Percentiles rank a stretch among this genome's conserved stretches.
These are phyloP conservation scores for Neodiprion fabricii DNA, from an alignment of 1,140 invertebrate species.

Conservation along the genomic window DNA sequence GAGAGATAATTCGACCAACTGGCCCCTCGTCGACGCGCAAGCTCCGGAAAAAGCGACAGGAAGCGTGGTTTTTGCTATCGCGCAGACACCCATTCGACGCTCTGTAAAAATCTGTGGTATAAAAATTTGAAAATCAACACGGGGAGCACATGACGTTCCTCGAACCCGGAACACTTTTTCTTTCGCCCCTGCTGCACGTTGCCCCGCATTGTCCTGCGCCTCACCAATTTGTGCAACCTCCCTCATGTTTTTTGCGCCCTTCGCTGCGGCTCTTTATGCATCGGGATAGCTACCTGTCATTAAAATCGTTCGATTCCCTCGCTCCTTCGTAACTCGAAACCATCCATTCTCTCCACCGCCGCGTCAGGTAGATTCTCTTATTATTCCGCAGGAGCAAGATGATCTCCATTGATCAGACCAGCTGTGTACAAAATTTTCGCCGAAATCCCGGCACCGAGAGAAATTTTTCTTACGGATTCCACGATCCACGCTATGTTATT, in stretches of 20 bases:
- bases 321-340: neutral
- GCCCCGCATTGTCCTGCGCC: too few species aligned
- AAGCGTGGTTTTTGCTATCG: too few species aligned
- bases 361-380: conserved; percentile 2
- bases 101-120: too few species aligned
- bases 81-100: too few species aligned
- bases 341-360: neutral
- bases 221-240: neutral
- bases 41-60: too few species aligned
- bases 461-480: too few species aligned
- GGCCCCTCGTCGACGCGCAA: neutral
- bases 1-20: neutral
- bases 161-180: neutral
- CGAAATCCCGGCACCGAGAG: too few species aligned
- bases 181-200: too few species aligned
- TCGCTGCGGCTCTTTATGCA: neutral
- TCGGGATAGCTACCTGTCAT: neutral
- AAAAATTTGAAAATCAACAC: neutral
- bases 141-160: neutral
- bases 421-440: too few species aligned
- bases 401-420: too few species aligned
- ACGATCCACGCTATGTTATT: too few species aligned
- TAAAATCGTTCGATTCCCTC: neutral
- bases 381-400: too few species aligned
- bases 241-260: neutral